Evolutionary conservation across 2,113 vertebrate species (phyloP), one percentile per base, ranked within the genome.

Genomic region (Eudorcas thomsonii): DNA sequence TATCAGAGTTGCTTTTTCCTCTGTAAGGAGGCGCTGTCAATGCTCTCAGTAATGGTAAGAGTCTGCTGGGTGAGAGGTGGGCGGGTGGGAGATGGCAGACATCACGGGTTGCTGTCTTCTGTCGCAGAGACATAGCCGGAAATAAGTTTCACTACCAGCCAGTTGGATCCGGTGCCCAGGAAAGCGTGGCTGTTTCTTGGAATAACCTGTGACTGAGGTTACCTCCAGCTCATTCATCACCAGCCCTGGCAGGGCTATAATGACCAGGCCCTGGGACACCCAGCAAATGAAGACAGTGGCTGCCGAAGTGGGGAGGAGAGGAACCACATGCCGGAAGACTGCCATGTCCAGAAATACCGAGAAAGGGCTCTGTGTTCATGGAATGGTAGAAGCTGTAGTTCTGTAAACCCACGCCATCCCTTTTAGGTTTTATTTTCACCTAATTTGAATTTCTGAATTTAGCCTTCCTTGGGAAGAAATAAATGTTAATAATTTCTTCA

Each of bases 141-240:
- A 33, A n/a, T 33, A 19, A 12, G 23, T 62, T 67, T 54, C 33
- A 23, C 1, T n/a, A 17, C 1, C 6, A 19, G 0, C 13, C 15
- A 17, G 5, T n/a, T 45, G 28, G 25, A 4, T 30, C 25, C 1
- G 5, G 13, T 21, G 12, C 50, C 30, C 10, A 23, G 48, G 36
- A 85, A 0, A 3, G 55, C 16, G 1, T 43, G 36, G 25, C 7
- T 39, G 26, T 48, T 90, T 90, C 36, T 30, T 50, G 30, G 43
- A n/a, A 6, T 12, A 52, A 4, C 4, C 6, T 39, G 4, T 23
- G 52, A 15, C 30, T 14, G 7, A 52, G 81, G 80, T 23, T 39
- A 33, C 74, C 11, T 67, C 12, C 5, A 52, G 0, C n/a, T n/a
- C 2, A 5, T 12, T 17, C 16, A 7, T 33, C 54, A 36, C 4